phyloP scores from a whole-genome alignment of 2,888 invertebrate species.

The Thumatha senex region DNA sequence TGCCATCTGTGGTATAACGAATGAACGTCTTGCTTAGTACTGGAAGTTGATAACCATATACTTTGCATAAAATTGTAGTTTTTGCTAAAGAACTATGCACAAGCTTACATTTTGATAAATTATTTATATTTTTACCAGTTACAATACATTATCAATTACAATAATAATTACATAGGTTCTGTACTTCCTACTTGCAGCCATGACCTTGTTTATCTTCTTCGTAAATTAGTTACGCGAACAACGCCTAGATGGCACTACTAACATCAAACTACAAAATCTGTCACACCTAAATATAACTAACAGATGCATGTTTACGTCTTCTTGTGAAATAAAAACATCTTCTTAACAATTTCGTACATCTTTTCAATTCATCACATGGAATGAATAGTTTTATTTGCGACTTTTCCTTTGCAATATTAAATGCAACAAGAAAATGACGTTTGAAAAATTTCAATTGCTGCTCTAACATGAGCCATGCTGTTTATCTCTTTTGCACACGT shows the following conservation, averaged over 20 bases:
- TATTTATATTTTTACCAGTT: not conserved
- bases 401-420: conserved; percentile 69
- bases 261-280: conserved; percentile 47
- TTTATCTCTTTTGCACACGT: conserved; percentile 48
- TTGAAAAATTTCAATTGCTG: conserved; percentile 62
- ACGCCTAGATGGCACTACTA: conserved; percentile 59
- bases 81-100: not conserved
- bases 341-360: conserved; percentile 43
- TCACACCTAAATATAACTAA: conserved; percentile 71
- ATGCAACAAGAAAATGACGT: conserved; percentile 76
- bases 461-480: conserved; percentile 51
- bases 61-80: not conserved
- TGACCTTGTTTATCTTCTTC: conserved; percentile 4
- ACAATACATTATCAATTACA: not conserved
- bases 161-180: not conserved
- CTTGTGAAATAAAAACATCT: conserved; percentile 75
- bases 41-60: conserved; percentile 1
- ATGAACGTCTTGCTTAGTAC: conserved; percentile 2
- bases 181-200: not conserved
- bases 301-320: conserved; percentile 55
- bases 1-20: conserved; percentile 22
- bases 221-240: conserved; percentile 16
- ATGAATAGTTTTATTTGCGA: conserved; percentile 55
- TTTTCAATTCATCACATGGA: conserved; percentile 69
- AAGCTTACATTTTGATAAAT: too few relatives aligned